phyloP scores from a whole-genome alignment of 1,140 invertebrate species.

The Lepidostoma basale region DNA sequence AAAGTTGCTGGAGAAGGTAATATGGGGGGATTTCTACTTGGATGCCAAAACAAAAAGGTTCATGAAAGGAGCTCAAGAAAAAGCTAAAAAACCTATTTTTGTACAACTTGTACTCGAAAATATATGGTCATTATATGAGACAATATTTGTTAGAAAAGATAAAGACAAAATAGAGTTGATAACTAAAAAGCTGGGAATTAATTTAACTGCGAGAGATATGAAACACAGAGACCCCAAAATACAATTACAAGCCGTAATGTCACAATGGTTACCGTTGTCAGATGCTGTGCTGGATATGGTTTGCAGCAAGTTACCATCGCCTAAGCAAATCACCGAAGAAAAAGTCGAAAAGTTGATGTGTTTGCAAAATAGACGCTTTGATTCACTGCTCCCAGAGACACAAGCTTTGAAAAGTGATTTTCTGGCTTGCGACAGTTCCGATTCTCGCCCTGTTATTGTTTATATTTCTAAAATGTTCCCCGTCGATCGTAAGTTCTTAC shows the following conservation, averaged over 20 bases:
- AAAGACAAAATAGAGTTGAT: constrained; percentile 83
- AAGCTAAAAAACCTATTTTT: constrained; percentile 95
- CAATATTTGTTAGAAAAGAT: constrained; percentile 77
- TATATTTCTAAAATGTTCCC: constrained; percentile 97
- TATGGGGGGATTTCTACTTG: constrained; percentile 97
- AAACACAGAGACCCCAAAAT: constrained; percentile 77
- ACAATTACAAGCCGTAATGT: constrained; percentile 81
- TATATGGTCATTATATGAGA: constrained; percentile 91
- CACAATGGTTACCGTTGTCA: constrained; percentile 90
- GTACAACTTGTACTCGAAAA: constrained; percentile 95
- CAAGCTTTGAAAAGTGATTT: constrained; percentile 79
- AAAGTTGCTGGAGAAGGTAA: constrained; percentile 73
- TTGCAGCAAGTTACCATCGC: constrained; percentile 79
- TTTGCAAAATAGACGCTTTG: constrained; percentile 70
- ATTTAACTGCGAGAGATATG: constrained; percentile 77
- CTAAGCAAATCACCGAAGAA: constrained; percentile 76
- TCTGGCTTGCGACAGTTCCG: constrained; percentile 69
- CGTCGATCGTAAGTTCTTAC: constrained; percentile 72
- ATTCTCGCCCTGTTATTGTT: constrained; percentile 78
- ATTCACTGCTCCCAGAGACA: constrained; percentile 72
- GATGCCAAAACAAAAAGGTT: constrained; percentile 87
- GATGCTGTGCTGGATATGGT: constrained; percentile 81
- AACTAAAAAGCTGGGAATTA: constrained; percentile 80
- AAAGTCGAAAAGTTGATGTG: constrained; percentile 79
- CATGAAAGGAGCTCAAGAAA: constrained; percentile 89